Evolutionary conservation across 2,888 invertebrate genomes (phyloP).

Genomic region (Agelastica alni): DNA sequence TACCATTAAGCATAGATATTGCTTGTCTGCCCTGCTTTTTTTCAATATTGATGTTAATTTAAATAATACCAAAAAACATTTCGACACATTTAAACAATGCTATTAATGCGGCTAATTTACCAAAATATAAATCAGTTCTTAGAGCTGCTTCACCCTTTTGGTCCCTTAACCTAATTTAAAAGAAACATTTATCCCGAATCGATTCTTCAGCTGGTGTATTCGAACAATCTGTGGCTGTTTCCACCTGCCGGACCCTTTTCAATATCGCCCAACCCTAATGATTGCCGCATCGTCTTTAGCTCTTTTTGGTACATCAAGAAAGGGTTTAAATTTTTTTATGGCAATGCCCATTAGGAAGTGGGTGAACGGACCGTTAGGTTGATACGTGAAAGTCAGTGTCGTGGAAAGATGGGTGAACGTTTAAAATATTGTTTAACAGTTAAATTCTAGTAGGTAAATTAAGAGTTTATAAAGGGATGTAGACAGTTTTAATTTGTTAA

Average conservation of each 20-base stretch:
- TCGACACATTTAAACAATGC: not conserved
- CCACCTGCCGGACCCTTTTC: constrained; percentile 30
- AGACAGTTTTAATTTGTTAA: too few species aligned
- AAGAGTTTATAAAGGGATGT: too few species aligned
- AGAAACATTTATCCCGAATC: not conserved
- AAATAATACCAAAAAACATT: not conserved
- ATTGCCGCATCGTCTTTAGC: constrained; percentile 11
- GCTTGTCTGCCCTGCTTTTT: too few species aligned
- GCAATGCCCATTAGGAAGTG: constrained; percentile 27
- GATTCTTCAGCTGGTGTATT: constrained; percentile 8
- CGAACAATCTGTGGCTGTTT: constrained; percentile 11
- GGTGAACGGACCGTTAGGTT: constrained; percentile 18
- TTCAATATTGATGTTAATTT: too few species aligned
- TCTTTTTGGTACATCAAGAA: constrained; percentile 24
- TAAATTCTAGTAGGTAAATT: not conserved
- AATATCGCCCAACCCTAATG: constrained; percentile 23
- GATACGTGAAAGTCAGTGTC: constrained; percentile 11
- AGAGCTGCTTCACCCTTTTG: not conserved
- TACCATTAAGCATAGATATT: too few species aligned
- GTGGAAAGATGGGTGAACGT: not conserved
- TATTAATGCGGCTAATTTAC: not conserved
- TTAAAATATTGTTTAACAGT: not conserved
- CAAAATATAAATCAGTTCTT: constrained; percentile 3
- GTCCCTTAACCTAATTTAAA: constrained; percentile 5
- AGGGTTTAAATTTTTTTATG: constrained; percentile 25